Evolutionary conservation across 2,113 vertebrate species (phyloP).

Genomic region (Cebus imitator): DNA sequence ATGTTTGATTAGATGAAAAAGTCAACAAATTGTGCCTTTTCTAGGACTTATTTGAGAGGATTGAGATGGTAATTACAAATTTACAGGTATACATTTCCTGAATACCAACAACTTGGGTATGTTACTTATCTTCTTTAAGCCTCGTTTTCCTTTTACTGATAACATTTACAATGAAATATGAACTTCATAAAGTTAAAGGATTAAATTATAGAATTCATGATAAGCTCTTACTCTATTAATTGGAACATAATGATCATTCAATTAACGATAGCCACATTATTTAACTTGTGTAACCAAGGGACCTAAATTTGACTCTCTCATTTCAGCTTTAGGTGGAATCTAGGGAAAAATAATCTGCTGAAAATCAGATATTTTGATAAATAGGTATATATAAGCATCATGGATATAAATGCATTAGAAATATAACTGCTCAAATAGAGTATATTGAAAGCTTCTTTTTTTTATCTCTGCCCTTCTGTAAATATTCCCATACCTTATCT

Average conservation of each 20-base stretch:
- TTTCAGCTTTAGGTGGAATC: neutral
- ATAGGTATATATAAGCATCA: neutral
- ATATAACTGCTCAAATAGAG: neutral
- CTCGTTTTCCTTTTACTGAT: neutral
- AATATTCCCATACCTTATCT: neutral
- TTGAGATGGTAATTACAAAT: neutral
- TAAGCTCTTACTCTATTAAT: neutral
- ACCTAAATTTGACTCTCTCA: neutral
- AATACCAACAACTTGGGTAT: neutral
- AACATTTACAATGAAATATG: slow-evolving; percentile 8
- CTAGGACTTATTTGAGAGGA: neutral
- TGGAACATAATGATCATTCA: neutral
- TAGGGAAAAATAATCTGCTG: slow-evolving; percentile 4
- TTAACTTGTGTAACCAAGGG: neutral
- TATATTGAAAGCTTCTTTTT: neutral
- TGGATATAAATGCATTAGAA: neutral
- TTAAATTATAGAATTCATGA: neutral
- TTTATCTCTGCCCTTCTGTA: neutral
- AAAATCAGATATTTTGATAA: neutral
- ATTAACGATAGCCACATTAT: neutral
- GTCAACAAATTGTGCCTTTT: neutral
- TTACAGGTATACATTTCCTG: neutral
- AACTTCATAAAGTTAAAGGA: neutral
- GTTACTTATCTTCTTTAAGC: neutral
- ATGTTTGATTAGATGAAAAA: neutral